A percentile compares a stretch with the other conserved stretches of the same genome.
phyloP scores from a whole-genome alignment of 2,797 vertebrate genomes.

The Danio tinwini region DNA sequence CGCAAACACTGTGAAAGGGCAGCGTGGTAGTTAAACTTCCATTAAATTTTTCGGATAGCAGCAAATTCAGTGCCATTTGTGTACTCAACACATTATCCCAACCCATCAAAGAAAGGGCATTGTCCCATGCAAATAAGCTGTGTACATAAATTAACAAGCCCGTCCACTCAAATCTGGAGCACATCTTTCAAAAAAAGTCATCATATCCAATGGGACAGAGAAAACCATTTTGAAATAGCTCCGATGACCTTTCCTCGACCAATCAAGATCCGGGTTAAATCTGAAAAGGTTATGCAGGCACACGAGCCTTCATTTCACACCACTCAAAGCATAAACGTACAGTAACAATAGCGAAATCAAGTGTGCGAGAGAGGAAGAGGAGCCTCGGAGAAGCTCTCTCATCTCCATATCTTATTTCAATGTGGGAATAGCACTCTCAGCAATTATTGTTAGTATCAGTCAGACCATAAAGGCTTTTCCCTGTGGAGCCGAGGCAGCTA shows the following conservation, averaged over 20 bases:
- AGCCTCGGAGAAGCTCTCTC: conserved; percentile 42
- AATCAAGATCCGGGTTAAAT: conserved; percentile 18
- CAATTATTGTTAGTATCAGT: conserved; percentile 77
- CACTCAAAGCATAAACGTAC: background rate
- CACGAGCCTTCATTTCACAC: background rate
- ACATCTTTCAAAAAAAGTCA: background rate
- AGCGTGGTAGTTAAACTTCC: background rate
- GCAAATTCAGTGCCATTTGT: background rate
- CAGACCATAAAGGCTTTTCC: conserved; percentile 76
- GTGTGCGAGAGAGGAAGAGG: background rate
- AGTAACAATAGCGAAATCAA: background rate
- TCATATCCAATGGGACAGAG: conserved; percentile 1
- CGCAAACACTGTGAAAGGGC: background rate
- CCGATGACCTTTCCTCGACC: conserved; percentile 21
- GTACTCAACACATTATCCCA: background rate
- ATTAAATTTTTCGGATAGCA: background rate
- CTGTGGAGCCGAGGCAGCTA: conserved; percentile 73
- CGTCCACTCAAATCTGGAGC: background rate
- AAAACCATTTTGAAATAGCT: background rate
- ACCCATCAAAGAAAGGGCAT: conserved; percentile 16
- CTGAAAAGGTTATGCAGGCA: conserved; percentile 14
- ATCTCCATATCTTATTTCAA: conserved; percentile 69
- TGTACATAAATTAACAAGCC: background rate
- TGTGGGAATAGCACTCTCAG: conserved; percentile 67
- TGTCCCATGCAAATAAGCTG: background rate